A percentile compares a stretch with the other conserved stretches of the same genome.
These are phyloP conservation scores for Coluber constrictor DNA, from an alignment of 2,797 vertebrate genomes.

Conservation along the genomic window DNA sequence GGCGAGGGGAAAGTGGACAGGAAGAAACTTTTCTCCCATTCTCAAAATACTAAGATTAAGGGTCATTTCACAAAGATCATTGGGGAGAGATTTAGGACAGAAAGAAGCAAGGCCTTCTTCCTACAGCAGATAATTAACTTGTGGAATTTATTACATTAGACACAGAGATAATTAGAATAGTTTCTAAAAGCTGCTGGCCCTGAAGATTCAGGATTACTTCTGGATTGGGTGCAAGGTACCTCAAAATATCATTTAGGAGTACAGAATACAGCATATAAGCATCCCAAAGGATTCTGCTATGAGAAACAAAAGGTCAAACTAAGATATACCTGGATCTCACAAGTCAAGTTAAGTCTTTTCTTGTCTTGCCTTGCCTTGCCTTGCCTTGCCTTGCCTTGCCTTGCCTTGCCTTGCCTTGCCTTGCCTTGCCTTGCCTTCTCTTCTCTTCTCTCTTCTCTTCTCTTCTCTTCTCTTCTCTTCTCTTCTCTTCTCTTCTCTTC, in stretches of 20 bases:
- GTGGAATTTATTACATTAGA: neutral
- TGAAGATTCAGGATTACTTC: neutral
- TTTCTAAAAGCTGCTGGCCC: neutral
- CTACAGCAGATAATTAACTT: neutral
- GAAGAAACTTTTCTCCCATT: neutral
- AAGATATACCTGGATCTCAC: neutral
- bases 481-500: no score
- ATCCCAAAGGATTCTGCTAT: neutral
- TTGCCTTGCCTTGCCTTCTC: no score
- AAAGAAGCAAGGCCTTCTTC: neutral
- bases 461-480: no score
- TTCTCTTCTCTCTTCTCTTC: no score
- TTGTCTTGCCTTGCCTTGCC: no score
- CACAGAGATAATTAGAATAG: neutral
- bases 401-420: no score
- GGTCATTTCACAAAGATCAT: neutral
- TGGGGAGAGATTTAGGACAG: neutral
- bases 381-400: neutral
- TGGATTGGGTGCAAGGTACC: neutral
- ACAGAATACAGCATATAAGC: neutral
- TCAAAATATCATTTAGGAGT: neutral
- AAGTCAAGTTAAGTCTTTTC: neutral
- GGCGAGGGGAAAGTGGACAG: neutral
- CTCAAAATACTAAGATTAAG: neutral
- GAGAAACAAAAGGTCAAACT: neutral